Evolutionary conservation across 2,797 vertebrate species (phyloP), one percentile per base, ranked within the genome.

Genomic region (Pampus argenteus): DNA sequence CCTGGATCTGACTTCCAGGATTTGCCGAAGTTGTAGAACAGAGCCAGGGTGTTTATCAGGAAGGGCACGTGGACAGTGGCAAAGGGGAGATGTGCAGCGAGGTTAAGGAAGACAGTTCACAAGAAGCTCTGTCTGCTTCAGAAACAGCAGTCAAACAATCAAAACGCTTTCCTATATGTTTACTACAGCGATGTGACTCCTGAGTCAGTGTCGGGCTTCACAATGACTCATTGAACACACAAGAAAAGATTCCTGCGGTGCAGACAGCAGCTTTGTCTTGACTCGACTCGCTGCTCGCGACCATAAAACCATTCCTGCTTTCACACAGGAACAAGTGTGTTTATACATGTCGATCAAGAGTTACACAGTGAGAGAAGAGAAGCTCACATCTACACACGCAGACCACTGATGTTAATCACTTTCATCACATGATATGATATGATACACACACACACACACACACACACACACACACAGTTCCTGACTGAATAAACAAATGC

Each of bases 1-100:
- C 98, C 98, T 0, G 98, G 97, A 87, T 99, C 98, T 17, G 98
- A 99, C 84, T 99, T 99, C 98, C 98, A 99, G 74, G 98, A 99
- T 82, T 99, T 99, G 50, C 97, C 97, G 76, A 99, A 99, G 94
- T 99, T 99, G 94, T 99, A 99, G 92, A 99, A 99, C 86, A 99
- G 94, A 83, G 95, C 96, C 87, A 97, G 40, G 28, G 96, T 98
- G 94, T 98, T 99, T 31, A 97, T 93, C 38, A 99, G 96, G 93
- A 99, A 99, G 52, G 98, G 98, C 79, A 99, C 86, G 51, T 99
- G 98, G 88, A 98, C 95, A 28, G 97, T 97, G 89, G 96, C 90
- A 74, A 99, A 97, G 52, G 94, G 97, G 59, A 99, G 96, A 97
- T 98, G 98, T 99, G 81, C 76, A 83, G 68, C 0, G 62, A 68